Evolutionary conservation across 1,140 invertebrate species (phyloP), one percentile per base, ranked within the genome.

Genomic region (Sinella curviseta): DNA sequence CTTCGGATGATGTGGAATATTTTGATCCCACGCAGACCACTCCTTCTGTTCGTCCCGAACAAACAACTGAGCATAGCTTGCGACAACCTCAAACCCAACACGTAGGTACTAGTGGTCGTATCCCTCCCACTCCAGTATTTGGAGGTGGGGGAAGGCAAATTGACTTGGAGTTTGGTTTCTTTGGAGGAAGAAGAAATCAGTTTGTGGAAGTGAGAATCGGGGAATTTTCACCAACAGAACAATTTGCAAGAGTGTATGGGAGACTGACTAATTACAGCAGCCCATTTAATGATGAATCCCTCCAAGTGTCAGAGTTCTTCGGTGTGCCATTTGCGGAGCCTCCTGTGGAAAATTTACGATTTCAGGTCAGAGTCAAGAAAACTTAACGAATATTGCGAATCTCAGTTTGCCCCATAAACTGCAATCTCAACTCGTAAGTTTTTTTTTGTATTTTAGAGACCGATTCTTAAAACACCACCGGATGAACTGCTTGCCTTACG

Each of bases 271-370:
- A 60, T n/a, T 60, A 60, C 57, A 60, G 57, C 24, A 2, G 14
- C 3, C 26, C 3, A 73, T 65, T 65, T 65, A 30, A 31, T 3
- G 67, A 33, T 33, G n/a, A 17, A 4, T 8, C 24, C 8, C 31
- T 33, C 14, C 28, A 17, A 17, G 67, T 73, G 8, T 35, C 12
- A 20, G 35, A 57, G 20, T 82, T 75, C 26, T 31, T 67, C 1
- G 78, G 78, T 1, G n/a, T 82, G 1, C 81, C 81, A 0, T 82
- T 70, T 33, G 81, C 76, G n/a, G 20, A 76, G 26, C 70, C 78
- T 0, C 81, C 77, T 1, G 26, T 78, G 1, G 26, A 78, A 14
- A 60, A 73, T 39, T 34, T 82, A 0, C 26, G 81, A 60, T 82
- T 80, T 77, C 81, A 82, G 60, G 81, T 82, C 12, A 60, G 12